A percentile compares a stretch with the other conserved stretches of the same genome.
Evolutionary conservation across 2,113 vertebrate genomes (phyloP).

Genomic region (Vicugna pacos): DNA sequence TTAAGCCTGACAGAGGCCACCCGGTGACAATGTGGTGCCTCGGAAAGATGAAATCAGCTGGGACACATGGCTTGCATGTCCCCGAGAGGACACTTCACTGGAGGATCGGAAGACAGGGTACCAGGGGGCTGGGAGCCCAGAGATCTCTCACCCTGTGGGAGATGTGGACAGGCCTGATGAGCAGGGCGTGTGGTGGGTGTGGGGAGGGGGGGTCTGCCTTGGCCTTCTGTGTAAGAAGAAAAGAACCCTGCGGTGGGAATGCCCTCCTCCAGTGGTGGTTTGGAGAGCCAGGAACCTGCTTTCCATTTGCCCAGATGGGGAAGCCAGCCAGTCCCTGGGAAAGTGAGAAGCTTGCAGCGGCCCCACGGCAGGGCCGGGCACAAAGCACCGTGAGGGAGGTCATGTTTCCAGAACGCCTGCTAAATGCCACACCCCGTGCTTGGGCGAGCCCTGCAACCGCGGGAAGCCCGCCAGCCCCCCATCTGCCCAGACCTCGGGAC

Average conservation of each 20-base stretch:
- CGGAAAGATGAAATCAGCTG: background rate
- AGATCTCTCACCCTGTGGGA: background rate
- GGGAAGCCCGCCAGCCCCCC: background rate
- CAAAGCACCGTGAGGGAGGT: background rate
- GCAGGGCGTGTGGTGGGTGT: background rate
- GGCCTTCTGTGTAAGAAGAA: background rate
- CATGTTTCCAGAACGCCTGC: background rate
- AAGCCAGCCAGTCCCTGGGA: background rate
- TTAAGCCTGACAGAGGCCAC: background rate
- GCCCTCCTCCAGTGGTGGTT: too few species aligned
- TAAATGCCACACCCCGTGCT: too few species aligned
- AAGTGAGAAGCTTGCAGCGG: background rate
- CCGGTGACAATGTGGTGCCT: background rate
- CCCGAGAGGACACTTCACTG: background rate
- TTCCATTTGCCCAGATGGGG: background rate
- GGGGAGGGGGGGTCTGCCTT: background rate
- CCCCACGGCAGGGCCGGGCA: accelerated
- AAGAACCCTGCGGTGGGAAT: background rate
- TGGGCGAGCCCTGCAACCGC: accelerated
- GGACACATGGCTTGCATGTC: background rate
- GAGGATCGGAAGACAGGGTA: background rate
- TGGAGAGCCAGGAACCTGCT: too few species aligned
- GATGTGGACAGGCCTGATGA: background rate
- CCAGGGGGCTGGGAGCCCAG: background rate
- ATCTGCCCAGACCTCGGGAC: too few species aligned